Percentiles rank a stretch among this genome's conserved stretches.
Conservation (phyloP, 2,113 vertebrate genomes). For the Mormoops blainvillei region DNA sequence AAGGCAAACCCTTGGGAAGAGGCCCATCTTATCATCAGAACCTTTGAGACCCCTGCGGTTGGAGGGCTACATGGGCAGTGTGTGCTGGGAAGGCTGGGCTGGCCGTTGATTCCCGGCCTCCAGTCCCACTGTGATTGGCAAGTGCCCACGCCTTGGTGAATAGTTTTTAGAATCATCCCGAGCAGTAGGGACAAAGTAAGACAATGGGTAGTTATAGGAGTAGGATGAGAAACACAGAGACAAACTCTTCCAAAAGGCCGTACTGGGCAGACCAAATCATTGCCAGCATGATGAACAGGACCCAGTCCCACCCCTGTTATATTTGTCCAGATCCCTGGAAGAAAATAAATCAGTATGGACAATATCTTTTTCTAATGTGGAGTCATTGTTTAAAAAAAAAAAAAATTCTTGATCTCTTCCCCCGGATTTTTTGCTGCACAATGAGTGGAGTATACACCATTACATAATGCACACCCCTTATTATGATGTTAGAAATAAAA, state of each 20-base stretch:
- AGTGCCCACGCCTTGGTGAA: neutral
- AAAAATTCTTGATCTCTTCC: neutral
- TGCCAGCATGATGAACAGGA: neutral
- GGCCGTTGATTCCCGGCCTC: neutral
- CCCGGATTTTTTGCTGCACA: neutral
- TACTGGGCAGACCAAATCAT: neutral
- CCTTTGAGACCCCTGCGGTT: neutral
- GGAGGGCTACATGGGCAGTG: neutral
- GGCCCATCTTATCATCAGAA: neutral
- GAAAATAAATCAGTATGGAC: neutral
- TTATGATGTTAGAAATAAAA: neutral
- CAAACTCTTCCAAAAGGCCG: neutral
- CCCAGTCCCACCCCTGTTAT: neutral
- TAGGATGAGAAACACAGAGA: neutral
- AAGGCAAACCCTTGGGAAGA: neutral
- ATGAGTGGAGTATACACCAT: neutral
- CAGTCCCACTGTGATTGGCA: neutral
- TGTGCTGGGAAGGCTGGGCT: neutral
- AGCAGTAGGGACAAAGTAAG: neutral
- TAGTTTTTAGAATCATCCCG: neutral
- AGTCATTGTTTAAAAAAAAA: neutral
- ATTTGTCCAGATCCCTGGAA: neutral
- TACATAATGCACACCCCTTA: neutral
- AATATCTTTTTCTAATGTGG: neutral
- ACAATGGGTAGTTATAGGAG: neutral